phyloP scores from a whole-genome alignment of 2,888 invertebrate genomes.

The Acrocyrtus sp. region DNA sequence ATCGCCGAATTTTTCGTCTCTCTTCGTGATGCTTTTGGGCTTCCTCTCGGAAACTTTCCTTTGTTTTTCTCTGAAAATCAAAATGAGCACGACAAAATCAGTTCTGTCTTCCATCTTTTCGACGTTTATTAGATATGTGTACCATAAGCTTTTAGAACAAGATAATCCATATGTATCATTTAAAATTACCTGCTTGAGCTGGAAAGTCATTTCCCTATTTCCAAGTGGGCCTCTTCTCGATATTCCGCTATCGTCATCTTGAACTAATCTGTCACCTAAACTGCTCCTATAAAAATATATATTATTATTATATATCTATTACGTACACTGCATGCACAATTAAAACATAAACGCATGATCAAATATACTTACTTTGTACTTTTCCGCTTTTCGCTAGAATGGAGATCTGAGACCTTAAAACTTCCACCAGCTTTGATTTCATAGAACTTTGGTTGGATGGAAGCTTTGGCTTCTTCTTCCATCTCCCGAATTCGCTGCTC shows the following conservation, averaged over 20 bases:
- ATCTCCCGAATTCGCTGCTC: constrained; percentile 68
- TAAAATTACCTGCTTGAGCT: constrained; percentile 70
- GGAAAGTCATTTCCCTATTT: constrained; percentile 84
- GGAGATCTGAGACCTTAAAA: constrained; percentile 70
- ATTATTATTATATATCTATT: background rate
- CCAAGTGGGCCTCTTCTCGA: constrained; percentile 73
- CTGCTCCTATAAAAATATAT: too few relatives aligned
- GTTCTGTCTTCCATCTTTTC: background rate
- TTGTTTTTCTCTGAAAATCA: constrained; percentile 28
- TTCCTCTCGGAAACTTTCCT: constrained; percentile 56
- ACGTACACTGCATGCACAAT: background rate
- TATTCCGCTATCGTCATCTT: constrained; percentile 66
- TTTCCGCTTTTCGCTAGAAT: constrained; percentile 66
- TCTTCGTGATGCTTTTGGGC: constrained; percentile 65
- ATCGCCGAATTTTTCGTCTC: constrained; percentile 66
- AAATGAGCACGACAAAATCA: background rate
- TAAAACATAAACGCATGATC: too few relatives aligned
- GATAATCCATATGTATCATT: background rate
- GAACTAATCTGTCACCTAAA: constrained; percentile 77
- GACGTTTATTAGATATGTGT: background rate
- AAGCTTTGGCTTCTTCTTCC: constrained; percentile 58
- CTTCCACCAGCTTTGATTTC: constrained; percentile 73
- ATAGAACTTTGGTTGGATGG: constrained; percentile 71
- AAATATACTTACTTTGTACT: constrained; percentile 42
- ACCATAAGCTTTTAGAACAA: background rate